Percentiles rank a stretch among this genome's conserved stretches.
phyloP scores from a whole-genome alignment of 2,113 vertebrate genomes.

The Reinhardtius hippoglossoides region DNA sequence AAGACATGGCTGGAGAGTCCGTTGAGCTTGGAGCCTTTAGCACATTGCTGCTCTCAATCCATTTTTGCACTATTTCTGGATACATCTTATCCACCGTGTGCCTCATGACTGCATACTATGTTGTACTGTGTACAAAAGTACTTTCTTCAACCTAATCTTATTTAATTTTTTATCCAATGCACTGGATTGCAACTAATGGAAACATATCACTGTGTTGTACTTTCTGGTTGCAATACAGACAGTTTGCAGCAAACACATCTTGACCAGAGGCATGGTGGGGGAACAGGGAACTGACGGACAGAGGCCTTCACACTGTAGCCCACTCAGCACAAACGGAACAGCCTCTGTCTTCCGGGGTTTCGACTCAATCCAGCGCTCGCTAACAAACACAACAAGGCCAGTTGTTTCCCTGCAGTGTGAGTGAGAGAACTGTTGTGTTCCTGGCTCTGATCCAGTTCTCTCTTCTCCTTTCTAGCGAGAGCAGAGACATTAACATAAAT shows the following conservation, averaged over 20 bases:
- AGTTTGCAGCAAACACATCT: conserved; percentile 2
- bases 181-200: neutral
- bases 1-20: no score
- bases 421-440: neutral
- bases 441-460: conserved; percentile 42
- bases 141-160: no score
- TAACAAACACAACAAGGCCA: conserved; percentile 42
- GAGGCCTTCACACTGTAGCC: conserved; percentile 45
- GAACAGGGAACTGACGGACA: conserved; percentile 35
- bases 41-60: no score
- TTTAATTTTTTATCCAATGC: no score
- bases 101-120: no score
- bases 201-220: neutral
- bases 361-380: conserved; percentile 29
- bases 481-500: neutral
- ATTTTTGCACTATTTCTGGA: no score
- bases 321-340: conserved; percentile 48
- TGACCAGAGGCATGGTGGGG: conserved; percentile 41
- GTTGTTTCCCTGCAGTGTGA: conserved; percentile 20
- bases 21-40: no score
- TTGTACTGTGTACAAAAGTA: no score
- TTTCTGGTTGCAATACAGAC: neutral
- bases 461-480: conserved; percentile 18
- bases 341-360: conserved; percentile 2
- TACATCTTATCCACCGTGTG: no score